Base-by-base conservation (phyloP, 2,888 invertebrate species). In the Conus canariensis region DNA sequence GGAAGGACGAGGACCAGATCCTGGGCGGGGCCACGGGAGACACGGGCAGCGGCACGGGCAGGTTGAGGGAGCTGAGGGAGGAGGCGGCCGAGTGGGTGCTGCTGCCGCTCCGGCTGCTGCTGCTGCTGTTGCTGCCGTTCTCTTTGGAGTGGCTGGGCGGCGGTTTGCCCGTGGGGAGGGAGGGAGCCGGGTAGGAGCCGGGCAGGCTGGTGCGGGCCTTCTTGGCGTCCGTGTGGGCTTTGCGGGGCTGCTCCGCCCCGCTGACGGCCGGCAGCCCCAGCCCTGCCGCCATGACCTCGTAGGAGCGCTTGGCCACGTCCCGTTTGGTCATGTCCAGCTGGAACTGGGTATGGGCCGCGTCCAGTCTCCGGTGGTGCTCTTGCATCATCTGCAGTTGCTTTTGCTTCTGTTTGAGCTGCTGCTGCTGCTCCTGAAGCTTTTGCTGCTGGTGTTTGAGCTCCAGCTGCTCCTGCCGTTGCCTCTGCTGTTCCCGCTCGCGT, bases 401-500 rank as follows among this genome's bases (percentile, higher is more conserved):
- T 22, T 83, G 82, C 45, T 74, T 74, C 8, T 88, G 88, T 45
- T 88, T 82, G 85, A 91, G 87, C 82, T 91, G 91, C 12, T 90
- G 88, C 92, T 91, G 90, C 87, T 87, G 85, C 88, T 90, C 82
- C 87, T 74, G 25, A 80, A 87, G 56, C 80, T 85, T 77, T 85
- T 89, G 89, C 74, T 90, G 85, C 0, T 89, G 89, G 22, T 74
- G 80, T 12, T 87, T 83, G 85, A 87, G 67, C 89, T 88, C 56
- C 82, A 87, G 83, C 90, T 90, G 90, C 86, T 91, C 86, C 89
- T 77, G 85, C 12, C 67, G 70, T 59, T 74, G 89, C 85, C 85
- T n/a, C 58, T 88, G 88, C 86, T 86, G 86, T 19, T 87, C 87
- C 85, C 88, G 82, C 88, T 91, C 85, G 85, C 82, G 82, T 25